Conservation (phyloP, 2,888 invertebrate genomes). For the Patella depressa region DNA sequence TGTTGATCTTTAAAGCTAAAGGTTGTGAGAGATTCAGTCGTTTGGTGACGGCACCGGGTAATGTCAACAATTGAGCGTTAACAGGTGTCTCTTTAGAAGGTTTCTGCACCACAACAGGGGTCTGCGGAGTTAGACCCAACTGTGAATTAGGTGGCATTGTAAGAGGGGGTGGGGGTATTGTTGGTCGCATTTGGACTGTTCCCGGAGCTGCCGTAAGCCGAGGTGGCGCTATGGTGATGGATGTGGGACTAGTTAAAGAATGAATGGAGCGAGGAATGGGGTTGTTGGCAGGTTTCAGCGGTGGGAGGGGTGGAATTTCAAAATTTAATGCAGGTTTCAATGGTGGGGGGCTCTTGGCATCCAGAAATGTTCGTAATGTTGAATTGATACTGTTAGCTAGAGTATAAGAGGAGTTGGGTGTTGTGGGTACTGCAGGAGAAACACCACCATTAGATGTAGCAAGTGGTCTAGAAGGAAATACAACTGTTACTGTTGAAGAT, state of each 20-base stretch:
- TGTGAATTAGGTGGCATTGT: background rate
- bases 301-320: constrained; percentile 19
- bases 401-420: background rate
- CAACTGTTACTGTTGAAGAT: too few relatives aligned
- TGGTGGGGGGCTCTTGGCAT: background rate
- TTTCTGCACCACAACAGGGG: constrained; percentile 8
- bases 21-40: constrained; percentile 56
- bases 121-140: background rate
- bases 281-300: background rate
- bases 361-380: background rate
- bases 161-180: constrained; percentile 25
- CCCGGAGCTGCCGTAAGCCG: constrained; percentile 27
- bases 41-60: constrained; percentile 57
- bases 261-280: constrained; percentile 4
- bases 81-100: constrained; percentile 24
- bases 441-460: too few relatives aligned
- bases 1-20: constrained; percentile 61
- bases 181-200: constrained; percentile 4
- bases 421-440: background rate
- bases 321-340: background rate
- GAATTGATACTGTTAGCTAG: background rate
- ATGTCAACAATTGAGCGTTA: constrained; percentile 60
- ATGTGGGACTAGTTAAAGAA: background rate
- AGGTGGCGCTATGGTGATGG: constrained; percentile 22
- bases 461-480: too few relatives aligned